A percentile compares a stretch with the other conserved stretches of the same genome.
Conservation (phyloP, 2,888 invertebrate species). For the Tenodera sinensis region DNA sequence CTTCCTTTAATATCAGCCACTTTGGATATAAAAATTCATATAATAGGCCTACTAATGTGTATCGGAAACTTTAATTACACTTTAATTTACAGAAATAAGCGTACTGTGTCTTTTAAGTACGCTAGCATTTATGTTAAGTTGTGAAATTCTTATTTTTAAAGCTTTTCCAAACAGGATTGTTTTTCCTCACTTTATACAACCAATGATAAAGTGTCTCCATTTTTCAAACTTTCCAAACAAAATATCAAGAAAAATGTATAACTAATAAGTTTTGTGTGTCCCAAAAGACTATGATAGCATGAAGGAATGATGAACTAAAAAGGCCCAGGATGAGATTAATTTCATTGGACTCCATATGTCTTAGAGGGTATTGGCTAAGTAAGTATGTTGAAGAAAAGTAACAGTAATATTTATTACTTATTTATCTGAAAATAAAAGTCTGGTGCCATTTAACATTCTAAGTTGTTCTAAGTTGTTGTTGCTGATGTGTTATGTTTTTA, state of each 20-base stretch:
- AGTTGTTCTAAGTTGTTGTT: background rate
- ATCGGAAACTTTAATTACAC: constrained; percentile 17
- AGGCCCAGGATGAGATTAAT: background rate
- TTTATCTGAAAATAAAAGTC: background rate
- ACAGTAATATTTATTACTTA: background rate
- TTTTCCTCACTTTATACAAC: constrained; percentile 19
- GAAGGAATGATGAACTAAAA: constrained; percentile 1
- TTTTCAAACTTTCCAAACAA: constrained; percentile 21
- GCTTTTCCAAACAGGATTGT: background rate
- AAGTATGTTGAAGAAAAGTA: background rate
- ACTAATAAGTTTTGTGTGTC: constrained; percentile 18
- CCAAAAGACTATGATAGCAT: constrained; percentile 7
- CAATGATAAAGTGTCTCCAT: constrained; percentile 16
- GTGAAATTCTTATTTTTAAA: background rate
- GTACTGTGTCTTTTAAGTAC: background rate
- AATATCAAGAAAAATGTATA: constrained; percentile 17
- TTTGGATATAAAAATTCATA: background rate
- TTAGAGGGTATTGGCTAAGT: background rate
- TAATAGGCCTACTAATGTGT: constrained; percentile 23
- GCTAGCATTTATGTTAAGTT: background rate
- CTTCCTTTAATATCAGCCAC: background rate
- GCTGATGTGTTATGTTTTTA: background rate
- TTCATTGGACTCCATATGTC: background rate
- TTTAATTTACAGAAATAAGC: background rate
- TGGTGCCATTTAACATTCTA: background rate